A percentile compares a stretch with the other conserved stretches of the same genome.
phyloP scores from a whole-genome alignment of 2,113 vertebrate genomes.

The Acanthisitta chloris region DNA sequence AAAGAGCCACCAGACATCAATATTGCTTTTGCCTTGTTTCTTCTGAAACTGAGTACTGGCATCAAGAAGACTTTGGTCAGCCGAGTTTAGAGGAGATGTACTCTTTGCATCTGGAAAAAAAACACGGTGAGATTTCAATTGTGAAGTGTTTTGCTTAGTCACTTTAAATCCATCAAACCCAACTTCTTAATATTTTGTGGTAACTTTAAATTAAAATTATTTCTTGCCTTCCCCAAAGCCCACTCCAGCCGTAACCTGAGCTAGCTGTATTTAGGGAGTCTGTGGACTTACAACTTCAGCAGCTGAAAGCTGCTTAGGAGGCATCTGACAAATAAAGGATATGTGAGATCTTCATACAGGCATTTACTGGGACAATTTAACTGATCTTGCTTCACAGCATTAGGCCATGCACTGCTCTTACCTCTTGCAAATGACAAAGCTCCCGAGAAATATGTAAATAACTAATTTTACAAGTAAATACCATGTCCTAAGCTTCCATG shows the following conservation, averaged over 20 bases:
- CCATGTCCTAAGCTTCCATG: background rate
- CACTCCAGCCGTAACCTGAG: background rate
- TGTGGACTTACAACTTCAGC: background rate
- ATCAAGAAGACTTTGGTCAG: slow-evolving; percentile 92
- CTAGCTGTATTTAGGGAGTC: background rate
- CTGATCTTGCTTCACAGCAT: background rate
- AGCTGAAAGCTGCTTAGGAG: background rate
- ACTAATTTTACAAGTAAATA: background rate
- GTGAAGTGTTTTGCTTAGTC: background rate
- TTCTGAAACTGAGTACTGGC: slow-evolving; percentile 93
- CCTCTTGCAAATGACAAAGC: background rate
- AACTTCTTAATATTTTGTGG: background rate
- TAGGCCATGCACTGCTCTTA: background rate
- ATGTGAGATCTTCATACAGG: background rate
- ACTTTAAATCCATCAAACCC: background rate
- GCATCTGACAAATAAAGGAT: background rate
- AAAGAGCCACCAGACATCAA: slow-evolving; percentile 99
- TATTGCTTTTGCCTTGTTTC: slow-evolving; percentile 95
- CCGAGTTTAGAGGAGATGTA: slow-evolving; percentile 80
- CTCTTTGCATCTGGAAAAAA: slow-evolving; percentile 81
- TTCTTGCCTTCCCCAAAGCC: background rate
- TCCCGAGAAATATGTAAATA: background rate
- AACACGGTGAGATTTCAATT: background rate
- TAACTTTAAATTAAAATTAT: background rate
- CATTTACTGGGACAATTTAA: background rate